Evolutionary conservation across 2,888 invertebrate species (phyloP).

Genomic region (Anoplius nigerrimus): DNA sequence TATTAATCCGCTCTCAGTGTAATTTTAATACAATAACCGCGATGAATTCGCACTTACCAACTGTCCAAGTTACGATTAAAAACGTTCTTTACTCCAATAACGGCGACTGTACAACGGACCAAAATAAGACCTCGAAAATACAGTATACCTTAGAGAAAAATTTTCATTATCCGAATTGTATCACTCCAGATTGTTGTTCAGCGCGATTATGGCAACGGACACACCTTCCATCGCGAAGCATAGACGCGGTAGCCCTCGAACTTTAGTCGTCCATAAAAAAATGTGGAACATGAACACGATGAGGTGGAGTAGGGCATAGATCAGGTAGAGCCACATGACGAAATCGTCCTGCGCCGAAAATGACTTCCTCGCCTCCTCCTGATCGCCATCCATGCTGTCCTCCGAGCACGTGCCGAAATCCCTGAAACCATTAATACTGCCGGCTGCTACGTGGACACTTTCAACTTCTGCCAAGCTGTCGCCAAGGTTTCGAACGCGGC

Average conservation of each 20-base stretch:
- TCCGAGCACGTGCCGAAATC: slow-evolving; percentile 30
- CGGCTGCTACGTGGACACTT: slow-evolving; percentile 8
- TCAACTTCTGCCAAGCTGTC: slow-evolving; percentile 8
- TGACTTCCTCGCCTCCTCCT: background rate
- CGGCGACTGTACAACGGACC: too few relatives aligned
- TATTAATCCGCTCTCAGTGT: too few relatives aligned
- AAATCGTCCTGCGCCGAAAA: slow-evolving; percentile 38
- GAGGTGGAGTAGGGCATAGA: slow-evolving; percentile 48
- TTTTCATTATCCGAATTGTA: too few relatives aligned
- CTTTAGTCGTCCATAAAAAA: slow-evolving; percentile 58
- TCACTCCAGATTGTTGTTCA: too few relatives aligned
- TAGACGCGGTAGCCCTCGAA: background rate
- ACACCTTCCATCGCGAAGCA: too few relatives aligned
- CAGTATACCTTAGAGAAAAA: too few relatives aligned
- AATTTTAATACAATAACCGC: too few relatives aligned
- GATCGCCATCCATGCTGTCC: slow-evolving; percentile 30
- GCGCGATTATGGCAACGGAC: too few relatives aligned
- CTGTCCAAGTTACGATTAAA: too few relatives aligned
- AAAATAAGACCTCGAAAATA: too few relatives aligned
- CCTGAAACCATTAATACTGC: slow-evolving; percentile 17
- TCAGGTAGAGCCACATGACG: slow-evolving; percentile 50
- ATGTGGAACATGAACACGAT: slow-evolving; percentile 50
- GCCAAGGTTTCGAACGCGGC: background rate
- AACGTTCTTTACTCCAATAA: too few relatives aligned
- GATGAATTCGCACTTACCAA: too few relatives aligned